Conservation (phyloP, 2,113 vertebrate species). For the Mirounga angustirostris region DNA sequence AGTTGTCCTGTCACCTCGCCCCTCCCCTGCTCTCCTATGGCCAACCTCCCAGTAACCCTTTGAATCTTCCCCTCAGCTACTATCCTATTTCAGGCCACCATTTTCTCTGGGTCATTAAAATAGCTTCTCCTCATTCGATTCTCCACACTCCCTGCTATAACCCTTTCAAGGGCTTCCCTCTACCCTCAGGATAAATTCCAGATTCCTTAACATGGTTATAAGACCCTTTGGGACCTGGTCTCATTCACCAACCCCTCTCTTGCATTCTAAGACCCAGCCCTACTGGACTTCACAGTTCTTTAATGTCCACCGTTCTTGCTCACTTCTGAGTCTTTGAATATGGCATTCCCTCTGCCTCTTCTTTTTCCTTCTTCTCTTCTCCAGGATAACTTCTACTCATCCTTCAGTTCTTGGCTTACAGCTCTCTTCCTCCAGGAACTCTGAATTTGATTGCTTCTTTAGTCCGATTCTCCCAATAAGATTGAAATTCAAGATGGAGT, state of each 20-base stretch:
- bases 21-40: not conserved
- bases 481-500: not conserved
- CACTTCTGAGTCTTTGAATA: not conserved
- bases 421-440: constrained; percentile 24
- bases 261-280: not conserved
- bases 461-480: not conserved
- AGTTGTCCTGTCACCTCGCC: not conserved
- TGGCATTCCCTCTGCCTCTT: not conserved
- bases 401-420: not conserved
- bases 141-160: not conserved
- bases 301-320: not conserved
- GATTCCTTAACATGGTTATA: not conserved
- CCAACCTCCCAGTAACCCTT: not conserved
- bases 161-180: not conserved
- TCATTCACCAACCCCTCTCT: not conserved
- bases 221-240: not conserved
- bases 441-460: not conserved
- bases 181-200: not conserved
- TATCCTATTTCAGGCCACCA: not conserved
- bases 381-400: not conserved
- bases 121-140: not conserved
- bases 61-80: not conserved
- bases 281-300: not conserved
- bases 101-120: not conserved
- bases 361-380: not conserved